A percentile compares a stretch with the other conserved stretches of the same genome.
Evolutionary conservation across 2,888 invertebrate species (phyloP).

Genomic region (Heliconius charithonia): DNA sequence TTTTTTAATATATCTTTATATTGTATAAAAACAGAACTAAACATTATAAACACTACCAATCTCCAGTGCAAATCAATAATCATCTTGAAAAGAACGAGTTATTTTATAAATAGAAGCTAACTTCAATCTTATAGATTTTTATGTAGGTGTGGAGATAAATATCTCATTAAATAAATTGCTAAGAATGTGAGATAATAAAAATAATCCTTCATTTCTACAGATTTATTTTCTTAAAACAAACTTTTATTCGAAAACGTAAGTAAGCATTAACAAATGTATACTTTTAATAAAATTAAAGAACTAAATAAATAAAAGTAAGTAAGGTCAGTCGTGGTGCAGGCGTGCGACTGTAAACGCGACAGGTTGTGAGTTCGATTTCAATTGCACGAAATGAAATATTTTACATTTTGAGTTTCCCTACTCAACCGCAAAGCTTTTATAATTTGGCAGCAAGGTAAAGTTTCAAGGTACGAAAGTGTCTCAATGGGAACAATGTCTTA

Average conservation of each 20-base stretch:
- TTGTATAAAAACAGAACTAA: background rate
- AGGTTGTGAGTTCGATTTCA: no score
- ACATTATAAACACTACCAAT: background rate
- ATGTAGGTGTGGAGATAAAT: background rate
- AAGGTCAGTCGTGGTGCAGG: no score
- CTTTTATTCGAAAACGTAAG: background rate
- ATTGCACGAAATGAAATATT: no score
- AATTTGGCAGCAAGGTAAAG: no score
- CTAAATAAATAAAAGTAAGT: background rate
- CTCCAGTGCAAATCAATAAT: conserved; percentile 2
- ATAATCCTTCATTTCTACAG: background rate
- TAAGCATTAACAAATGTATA: background rate
- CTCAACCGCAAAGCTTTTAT: no score
- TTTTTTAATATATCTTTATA: background rate
- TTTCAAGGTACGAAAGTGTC: no score
- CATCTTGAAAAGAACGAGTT: background rate
- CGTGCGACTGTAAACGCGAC: no score
- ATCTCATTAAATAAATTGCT: conserved; percentile 7
- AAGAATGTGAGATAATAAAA: background rate
- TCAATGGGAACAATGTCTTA: no score
- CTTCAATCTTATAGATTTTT: background rate
- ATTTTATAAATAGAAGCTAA: conserved; percentile 8
- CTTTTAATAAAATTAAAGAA: background rate
- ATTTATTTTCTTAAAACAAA: background rate
- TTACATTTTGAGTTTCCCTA: no score